These are phyloP conservation scores for Melangyna quadrimaculata DNA, from an alignment of 2,888 invertebrate genomes.

Conservation along the genomic window DNA sequence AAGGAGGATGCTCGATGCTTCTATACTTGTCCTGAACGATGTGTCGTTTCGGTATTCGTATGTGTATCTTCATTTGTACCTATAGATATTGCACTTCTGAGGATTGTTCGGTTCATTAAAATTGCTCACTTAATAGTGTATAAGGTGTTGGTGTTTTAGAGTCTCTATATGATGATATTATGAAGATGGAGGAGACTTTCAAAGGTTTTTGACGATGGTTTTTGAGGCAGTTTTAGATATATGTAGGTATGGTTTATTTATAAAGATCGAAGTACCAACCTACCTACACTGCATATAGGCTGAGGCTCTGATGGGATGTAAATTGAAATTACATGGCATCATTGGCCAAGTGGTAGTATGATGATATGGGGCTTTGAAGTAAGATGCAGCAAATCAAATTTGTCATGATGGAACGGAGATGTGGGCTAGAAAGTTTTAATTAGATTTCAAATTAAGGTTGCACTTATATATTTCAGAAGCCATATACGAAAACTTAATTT, in stretches of 20 bases:
- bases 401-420: constrained; percentile 40
- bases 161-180: background rate
- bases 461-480: background rate
- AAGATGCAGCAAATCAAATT: constrained; percentile 50
- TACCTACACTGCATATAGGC: too few relatives aligned
- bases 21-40: constrained; percentile 1
- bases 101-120: constrained; percentile 68
- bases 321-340: constrained; percentile 61
- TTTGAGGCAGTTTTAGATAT: background rate
- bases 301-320: constrained; percentile 44
- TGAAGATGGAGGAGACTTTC: constrained; percentile 16
- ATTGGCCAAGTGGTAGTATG: constrained; percentile 41
- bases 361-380: constrained; percentile 30
- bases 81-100: constrained; percentile 64
- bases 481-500: background rate
- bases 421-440: constrained; percentile 56
- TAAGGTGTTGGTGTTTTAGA: constrained; percentile 20
- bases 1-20: constrained; percentile 6
- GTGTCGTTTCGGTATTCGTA: constrained; percentile 17
- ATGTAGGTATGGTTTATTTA: background rate
- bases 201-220: constrained; percentile 12
- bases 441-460: constrained; percentile 46
- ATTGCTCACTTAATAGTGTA: constrained; percentile 58
- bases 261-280: too few relatives aligned
- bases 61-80: constrained; percentile 30